phyloP scores from a whole-genome alignment of 1,140 invertebrate genomes.

The Drosophila takahashii region DNA sequence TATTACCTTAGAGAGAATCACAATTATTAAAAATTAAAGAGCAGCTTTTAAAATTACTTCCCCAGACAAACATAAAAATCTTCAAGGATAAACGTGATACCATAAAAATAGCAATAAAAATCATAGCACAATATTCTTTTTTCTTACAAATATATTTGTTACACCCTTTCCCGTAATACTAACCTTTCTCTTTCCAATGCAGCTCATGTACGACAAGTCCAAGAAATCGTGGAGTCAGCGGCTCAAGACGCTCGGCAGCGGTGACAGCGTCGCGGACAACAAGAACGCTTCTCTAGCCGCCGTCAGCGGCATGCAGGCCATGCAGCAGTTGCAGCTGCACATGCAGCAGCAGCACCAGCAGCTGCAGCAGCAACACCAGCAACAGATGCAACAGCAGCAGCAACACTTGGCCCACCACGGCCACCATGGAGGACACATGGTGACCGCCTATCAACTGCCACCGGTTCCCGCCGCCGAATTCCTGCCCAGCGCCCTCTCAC shows the following conservation, averaged over 20 bases:
- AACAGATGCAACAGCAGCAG: slow-evolving; percentile 50
- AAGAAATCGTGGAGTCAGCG: slow-evolving; percentile 85
- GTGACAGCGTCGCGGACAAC: slow-evolving; percentile 67
- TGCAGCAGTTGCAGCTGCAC: slow-evolving; percentile 72
- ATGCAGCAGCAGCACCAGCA: slow-evolving; percentile 58
- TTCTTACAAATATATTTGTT: background rate
- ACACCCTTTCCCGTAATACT: background rate
- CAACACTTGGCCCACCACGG: slow-evolving; percentile 52
- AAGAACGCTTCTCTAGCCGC: slow-evolving; percentile 60
- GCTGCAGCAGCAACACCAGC: slow-evolving; percentile 40
- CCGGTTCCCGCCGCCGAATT: slow-evolving; percentile 67
- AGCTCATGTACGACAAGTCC: slow-evolving; percentile 84
- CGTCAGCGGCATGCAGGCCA: slow-evolving; percentile 67
- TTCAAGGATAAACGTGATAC: no score
- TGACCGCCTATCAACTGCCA: slow-evolving; percentile 61
- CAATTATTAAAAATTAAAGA: no score
- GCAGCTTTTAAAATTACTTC: no score
- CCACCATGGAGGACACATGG: slow-evolving; percentile 48
- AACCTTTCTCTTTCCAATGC: slow-evolving; percentile 7
- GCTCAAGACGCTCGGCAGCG: slow-evolving; percentile 80
- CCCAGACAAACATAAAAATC: no score
- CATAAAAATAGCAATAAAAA: background rate
- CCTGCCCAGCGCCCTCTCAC: slow-evolving; percentile 87
- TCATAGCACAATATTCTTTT: background rate
- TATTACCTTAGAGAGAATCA: no score